Percentiles rank a stretch among this genome's conserved stretches.
phyloP scores from a whole-genome alignment of 2,888 invertebrate species.

The Cephus pygmeus region DNA sequence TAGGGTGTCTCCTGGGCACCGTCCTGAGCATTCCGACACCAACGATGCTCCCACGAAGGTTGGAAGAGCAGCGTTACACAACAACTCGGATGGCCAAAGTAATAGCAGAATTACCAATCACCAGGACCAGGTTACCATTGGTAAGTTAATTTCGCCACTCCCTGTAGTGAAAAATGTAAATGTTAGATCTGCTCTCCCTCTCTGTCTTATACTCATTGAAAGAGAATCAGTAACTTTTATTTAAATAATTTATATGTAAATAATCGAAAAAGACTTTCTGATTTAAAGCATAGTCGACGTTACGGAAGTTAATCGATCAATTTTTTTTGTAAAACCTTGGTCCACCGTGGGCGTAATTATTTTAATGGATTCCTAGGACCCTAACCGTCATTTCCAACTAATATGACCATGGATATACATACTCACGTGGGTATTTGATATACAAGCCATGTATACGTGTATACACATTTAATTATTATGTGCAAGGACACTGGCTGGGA shows the following conservation, averaged over 20 bases:
- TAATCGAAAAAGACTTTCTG: too few species aligned
- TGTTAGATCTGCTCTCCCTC: too few species aligned
- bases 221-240: too few species aligned
- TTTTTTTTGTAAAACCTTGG: neutral
- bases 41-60: conserved; percentile 34
- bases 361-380: conserved; percentile 37
- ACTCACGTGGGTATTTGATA: neutral
- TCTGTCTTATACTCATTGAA: too few species aligned
- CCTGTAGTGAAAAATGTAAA: too few species aligned
- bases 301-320: too few species aligned
- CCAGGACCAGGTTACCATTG: conserved; percentile 42
- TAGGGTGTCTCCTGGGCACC: conserved; percentile 53
- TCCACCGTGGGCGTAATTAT: conserved; percentile 25
- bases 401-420: neutral
- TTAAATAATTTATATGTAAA: too few species aligned
- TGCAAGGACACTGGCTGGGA: neutral
- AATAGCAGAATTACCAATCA: conserved; percentile 39
- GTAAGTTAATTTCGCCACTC: conserved; percentile 34
- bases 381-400: conserved; percentile 17
- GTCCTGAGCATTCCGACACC: conserved; percentile 51
- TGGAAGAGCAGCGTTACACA: conserved; percentile 46
- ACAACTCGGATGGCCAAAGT: conserved; percentile 48
- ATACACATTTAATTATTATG: neutral
- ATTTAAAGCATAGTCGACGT: too few species aligned
- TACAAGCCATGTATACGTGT: neutral